Evolutionary conservation across 2,113 vertebrate genomes (phyloP).

Genomic region (Cyanocitta stelleri): DNA sequence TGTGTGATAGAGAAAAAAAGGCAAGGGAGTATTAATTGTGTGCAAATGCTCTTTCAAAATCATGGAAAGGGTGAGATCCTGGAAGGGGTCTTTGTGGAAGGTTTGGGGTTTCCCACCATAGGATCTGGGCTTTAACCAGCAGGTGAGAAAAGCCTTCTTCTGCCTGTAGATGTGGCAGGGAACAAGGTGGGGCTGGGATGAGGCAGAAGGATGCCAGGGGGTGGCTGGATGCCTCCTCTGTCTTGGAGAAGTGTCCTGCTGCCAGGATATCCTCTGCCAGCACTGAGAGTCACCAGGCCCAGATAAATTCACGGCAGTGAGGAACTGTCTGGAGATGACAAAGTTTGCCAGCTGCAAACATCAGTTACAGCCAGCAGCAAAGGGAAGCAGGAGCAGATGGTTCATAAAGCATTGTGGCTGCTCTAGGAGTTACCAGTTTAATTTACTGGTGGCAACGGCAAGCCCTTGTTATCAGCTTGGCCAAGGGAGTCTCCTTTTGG

Average conservation of each 20-base stretch:
- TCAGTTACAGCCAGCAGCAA: not conserved
- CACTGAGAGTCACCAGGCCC: not conserved
- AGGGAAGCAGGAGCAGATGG: conserved; percentile 7
- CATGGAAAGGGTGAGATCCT: not conserved
- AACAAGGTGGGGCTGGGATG: not conserved
- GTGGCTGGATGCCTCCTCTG: not conserved
- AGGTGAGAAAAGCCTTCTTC: not conserved
- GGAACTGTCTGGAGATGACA: not conserved
- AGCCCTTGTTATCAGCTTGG: not conserved
- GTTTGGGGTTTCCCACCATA: not conserved
- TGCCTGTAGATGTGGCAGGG: not conserved
- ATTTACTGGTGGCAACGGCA: not conserved
- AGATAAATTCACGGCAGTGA: not conserved
- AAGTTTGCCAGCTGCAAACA: not conserved
- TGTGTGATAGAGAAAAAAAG: not conserved
- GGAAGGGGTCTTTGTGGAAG: not conserved
- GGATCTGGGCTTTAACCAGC: not conserved
- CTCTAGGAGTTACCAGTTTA: not conserved
- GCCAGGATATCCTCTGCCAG: not conserved
- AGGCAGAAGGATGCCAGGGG: not conserved
- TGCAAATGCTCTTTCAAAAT: not conserved
- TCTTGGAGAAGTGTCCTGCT: not conserved
- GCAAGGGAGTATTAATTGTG: not conserved
- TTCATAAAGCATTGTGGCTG: not conserved
- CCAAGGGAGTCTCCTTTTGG: not conserved